A percentile compares a stretch with the other conserved stretches of the same genome.
phyloP scores from a whole-genome alignment of 2,888 invertebrate genomes.

The Crocallis elinguaria region DNA sequence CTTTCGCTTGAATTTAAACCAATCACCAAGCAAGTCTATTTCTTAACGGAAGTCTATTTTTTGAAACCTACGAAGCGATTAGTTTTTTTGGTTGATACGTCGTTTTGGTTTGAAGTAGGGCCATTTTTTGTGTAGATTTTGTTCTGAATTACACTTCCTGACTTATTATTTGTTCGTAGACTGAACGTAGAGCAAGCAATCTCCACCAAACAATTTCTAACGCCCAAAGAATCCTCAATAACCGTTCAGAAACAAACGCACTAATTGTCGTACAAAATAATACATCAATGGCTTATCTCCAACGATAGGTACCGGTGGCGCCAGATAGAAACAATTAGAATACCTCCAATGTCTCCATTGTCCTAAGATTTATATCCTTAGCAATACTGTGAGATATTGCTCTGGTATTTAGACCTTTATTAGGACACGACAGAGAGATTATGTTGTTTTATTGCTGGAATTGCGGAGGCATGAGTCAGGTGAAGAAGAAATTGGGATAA shows the following conservation, averaged over 20 bases:
- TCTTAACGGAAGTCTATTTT: too few relatives aligned
- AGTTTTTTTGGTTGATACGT: too few relatives aligned
- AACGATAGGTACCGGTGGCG: conserved; percentile 41
- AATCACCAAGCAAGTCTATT: too few relatives aligned
- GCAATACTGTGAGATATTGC: conserved; percentile 21
- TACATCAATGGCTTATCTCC: conserved; percentile 68
- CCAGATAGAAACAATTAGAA: conserved; percentile 50
- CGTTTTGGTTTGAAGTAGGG: too few relatives aligned
- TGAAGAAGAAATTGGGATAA: neutral
- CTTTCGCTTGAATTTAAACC: too few relatives aligned
- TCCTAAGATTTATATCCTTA: conserved; percentile 28
- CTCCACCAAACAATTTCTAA: neutral
- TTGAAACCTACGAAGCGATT: too few relatives aligned
- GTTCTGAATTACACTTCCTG: too few relatives aligned
- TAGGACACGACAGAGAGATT: conserved; percentile 11
- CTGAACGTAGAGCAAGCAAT: conserved; percentile 2
- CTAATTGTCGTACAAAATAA: conserved; percentile 72
- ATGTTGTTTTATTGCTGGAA: conserved; percentile 4
- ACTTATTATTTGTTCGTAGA: too few relatives aligned
- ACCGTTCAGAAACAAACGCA: conserved; percentile 48
- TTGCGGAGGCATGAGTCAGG: conserved; percentile 10
- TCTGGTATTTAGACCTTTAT: conserved; percentile 25
- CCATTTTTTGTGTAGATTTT: too few relatives aligned
- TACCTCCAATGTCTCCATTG: conserved; percentile 45
- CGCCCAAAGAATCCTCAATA: neutral